A percentile compares a stretch with the other conserved stretches of the same genome.
Evolutionary conservation across 2,888 invertebrate genomes (phyloP).

Genomic region (Ferdinandea cuprea): DNA sequence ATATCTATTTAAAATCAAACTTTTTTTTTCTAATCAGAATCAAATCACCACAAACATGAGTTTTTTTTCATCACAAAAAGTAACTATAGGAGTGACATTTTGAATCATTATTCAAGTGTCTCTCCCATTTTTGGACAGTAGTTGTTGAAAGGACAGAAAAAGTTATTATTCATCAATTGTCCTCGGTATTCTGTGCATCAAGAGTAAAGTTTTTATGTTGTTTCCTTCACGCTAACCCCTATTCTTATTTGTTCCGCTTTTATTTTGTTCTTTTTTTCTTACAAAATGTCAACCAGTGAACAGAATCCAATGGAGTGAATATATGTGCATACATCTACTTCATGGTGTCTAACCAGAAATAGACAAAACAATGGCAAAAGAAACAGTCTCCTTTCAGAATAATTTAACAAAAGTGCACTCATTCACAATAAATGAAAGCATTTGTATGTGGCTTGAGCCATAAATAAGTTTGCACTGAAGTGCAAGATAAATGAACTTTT

Average conservation of each 20-base stretch:
- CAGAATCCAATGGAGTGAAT: slow-evolving; percentile 63
- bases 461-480: slow-evolving; percentile 74
- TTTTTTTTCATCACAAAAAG: slow-evolving; percentile 23
- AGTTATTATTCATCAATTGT: slow-evolving; percentile 75
- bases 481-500: slow-evolving; percentile 73
- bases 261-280: slow-evolving; percentile 53
- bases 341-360: slow-evolving; percentile 58
- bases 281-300: slow-evolving; percentile 54
- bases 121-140: slow-evolving; percentile 58
- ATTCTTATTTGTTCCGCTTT: slow-evolving; percentile 46
- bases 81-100: slow-evolving; percentile 44
- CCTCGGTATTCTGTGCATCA: slow-evolving; percentile 60
- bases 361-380: slow-evolving; percentile 13
- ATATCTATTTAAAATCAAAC: not conserved
- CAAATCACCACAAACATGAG: no score
- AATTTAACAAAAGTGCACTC: slow-evolving; percentile 74
- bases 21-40: not conserved
- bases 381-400: slow-evolving; percentile 62
- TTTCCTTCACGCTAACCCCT: slow-evolving; percentile 17
- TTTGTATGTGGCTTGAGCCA: slow-evolving; percentile 72
- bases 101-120: slow-evolving; percentile 68
- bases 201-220: slow-evolving; percentile 58
- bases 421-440: slow-evolving; percentile 72
- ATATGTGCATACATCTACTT: slow-evolving; percentile 21
- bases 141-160: slow-evolving; percentile 59